A percentile compares a stretch with the other conserved stretches of the same genome.
Conservation (phyloP, 1,140 invertebrate genomes). For the Drosophila mayri region DNA sequence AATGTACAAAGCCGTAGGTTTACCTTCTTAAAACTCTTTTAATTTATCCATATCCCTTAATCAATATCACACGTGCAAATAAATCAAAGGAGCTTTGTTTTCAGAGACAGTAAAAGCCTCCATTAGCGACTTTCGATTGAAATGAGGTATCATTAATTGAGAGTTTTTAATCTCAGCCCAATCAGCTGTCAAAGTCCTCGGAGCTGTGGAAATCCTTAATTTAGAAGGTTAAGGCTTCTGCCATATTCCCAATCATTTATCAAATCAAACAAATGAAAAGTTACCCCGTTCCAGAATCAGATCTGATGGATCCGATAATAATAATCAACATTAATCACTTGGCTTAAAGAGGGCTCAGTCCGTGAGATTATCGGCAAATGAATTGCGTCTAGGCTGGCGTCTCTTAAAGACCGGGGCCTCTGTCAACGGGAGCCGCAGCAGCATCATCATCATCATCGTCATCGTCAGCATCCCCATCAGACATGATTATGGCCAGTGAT, state of each 20-base stretch:
- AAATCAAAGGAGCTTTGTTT: background rate
- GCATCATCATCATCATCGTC: slow-evolving; percentile 23
- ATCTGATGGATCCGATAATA: slow-evolving; percentile 34
- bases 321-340: slow-evolving; percentile 82
- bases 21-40: too few species aligned
- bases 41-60: background rate
- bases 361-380: slow-evolving; percentile 71
- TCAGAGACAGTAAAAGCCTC: background rate
- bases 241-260: slow-evolving; percentile 73
- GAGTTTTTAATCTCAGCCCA: slow-evolving; percentile 2
- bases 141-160: slow-evolving; percentile 43
- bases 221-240: slow-evolving; percentile 20
- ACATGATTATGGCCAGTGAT: slow-evolving; percentile 27
- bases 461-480: slow-evolving; percentile 27
- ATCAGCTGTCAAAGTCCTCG: slow-evolving; percentile 27
- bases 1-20: background rate
- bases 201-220: slow-evolving; percentile 35
- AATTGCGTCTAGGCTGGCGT: slow-evolving; percentile 47
- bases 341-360: slow-evolving; percentile 49
- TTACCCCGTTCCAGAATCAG: slow-evolving; percentile 14
- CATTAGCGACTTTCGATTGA: background rate
- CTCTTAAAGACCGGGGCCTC: slow-evolving; percentile 17
- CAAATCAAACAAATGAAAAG: slow-evolving; percentile 66
- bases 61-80: background rate
- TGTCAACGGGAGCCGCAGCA: slow-evolving; percentile 50